Conservation (phyloP, 2,797 vertebrate species). For the Cyprinodon diabolis region DNA sequence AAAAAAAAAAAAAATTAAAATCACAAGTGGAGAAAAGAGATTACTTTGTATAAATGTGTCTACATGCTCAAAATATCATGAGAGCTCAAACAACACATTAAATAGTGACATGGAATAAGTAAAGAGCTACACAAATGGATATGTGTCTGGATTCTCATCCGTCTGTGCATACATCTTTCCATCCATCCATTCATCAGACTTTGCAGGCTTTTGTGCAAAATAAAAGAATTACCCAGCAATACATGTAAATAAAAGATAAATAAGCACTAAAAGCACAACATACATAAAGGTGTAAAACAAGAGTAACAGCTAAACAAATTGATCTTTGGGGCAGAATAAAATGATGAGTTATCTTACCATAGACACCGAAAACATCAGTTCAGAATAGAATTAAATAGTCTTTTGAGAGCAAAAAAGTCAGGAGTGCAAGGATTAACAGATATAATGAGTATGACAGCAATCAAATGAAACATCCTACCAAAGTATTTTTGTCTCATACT, state of each 20-base stretch:
- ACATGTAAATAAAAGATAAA: neutral
- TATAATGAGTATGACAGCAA: slow-evolving; percentile 8
- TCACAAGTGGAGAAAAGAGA: neutral
- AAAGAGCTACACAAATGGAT: neutral
- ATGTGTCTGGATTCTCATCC: neutral
- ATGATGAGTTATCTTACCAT: neutral
- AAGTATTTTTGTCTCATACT: neutral
- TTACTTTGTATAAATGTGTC: neutral
- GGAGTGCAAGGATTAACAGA: neutral
- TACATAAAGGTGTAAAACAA: neutral
- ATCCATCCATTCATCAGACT: too few species aligned
- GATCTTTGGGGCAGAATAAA: neutral
- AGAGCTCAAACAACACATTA: neutral
- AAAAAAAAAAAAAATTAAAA: neutral
- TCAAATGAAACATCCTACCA: slow-evolving; percentile 19
- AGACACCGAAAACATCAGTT: neutral
- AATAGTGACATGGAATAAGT: neutral
- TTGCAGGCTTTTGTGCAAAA: too few species aligned
- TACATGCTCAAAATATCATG: neutral
- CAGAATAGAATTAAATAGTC: neutral
- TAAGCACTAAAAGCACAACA: neutral
- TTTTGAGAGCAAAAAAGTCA: neutral
- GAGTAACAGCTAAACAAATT: neutral
- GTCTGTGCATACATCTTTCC: too few species aligned
- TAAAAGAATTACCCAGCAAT: neutral